Evolutionary conservation across 2,113 vertebrate genomes (phyloP).

Genomic region (Erinaceus europaeus): DNA sequence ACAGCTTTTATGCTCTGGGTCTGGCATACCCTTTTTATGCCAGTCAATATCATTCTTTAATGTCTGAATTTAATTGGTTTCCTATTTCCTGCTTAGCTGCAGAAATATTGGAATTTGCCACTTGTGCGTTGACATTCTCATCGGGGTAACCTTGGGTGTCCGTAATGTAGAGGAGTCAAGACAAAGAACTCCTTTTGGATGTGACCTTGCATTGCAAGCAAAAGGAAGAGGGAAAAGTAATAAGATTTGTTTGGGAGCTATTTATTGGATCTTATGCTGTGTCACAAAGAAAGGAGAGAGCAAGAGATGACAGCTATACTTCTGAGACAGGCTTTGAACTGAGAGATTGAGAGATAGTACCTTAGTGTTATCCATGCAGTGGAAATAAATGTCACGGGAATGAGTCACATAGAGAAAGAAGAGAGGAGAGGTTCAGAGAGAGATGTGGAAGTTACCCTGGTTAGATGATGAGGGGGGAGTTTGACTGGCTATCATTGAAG

Average conservation of each 20-base stretch:
- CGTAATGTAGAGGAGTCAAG: neutral
- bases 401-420: neutral
- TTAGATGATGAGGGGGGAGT: fast-evolving
- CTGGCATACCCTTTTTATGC: no score
- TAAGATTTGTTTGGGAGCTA: neutral
- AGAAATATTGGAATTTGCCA: neutral
- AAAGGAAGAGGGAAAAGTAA: neutral
- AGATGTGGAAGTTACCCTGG: neutral
- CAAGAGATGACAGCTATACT: neutral
- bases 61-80: neutral
- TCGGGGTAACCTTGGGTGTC: neutral
- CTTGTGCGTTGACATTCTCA: neutral
- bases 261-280: neutral
- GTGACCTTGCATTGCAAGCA: neutral
- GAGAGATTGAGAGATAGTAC: neutral
- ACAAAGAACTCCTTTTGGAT: neutral
- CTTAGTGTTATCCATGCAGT: no score
- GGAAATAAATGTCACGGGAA: neutral
- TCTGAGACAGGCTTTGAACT: neutral
- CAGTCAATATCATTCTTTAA: neutral
- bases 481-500: neutral
- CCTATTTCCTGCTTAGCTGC: neutral
- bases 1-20: no score
- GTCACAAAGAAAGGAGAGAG: neutral
- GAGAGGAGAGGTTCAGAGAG: neutral